Evolutionary conservation across 2,888 invertebrate genomes (phyloP).

Genomic region (Balanococcus diminutus): DNA sequence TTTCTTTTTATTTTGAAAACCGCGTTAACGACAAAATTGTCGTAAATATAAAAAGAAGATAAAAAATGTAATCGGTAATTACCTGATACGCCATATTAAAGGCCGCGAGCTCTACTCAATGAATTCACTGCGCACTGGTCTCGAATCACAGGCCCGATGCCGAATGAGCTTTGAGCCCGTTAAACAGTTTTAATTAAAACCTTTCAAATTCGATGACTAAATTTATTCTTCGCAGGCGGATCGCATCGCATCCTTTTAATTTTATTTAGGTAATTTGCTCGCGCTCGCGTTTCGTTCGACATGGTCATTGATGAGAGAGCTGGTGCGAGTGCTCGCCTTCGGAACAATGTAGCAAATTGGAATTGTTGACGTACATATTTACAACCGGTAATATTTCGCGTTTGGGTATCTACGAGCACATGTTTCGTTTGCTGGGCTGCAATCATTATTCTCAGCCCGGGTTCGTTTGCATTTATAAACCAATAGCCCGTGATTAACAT

Average conservation of each 20-base stretch:
- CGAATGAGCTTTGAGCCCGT: not conserved
- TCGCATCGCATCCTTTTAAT: slow-evolving; percentile 42
- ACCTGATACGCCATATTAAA: too few species aligned
- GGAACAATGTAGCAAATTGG: slow-evolving; percentile 37
- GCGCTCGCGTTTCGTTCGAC: not conserved
- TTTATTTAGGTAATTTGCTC: slow-evolving; percentile 15
- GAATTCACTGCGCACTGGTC: not conserved
- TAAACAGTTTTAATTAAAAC: slow-evolving; percentile 37
- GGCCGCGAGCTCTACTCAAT: not conserved
- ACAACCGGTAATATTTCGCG: slow-evolving; percentile 40
- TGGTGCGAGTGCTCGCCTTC: not conserved
- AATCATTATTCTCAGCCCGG: not conserved
- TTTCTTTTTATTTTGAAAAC: not conserved
- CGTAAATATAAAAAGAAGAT: not conserved
- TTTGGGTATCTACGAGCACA: not conserved
- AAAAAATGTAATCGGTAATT: slow-evolving; percentile 31
- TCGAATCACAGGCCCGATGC: not conserved
- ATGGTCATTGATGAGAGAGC: not conserved
- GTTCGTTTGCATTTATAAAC: not conserved
- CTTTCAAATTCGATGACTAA: slow-evolving; percentile 38
- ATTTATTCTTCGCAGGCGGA: slow-evolving; percentile 27
- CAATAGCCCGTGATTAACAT: slow-evolving; percentile 4
- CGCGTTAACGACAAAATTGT: slow-evolving; percentile 16
- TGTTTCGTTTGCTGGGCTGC: not conserved
- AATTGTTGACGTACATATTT: slow-evolving; percentile 36